Percentiles rank a stretch among this genome's conserved stretches.
These are phyloP conservation scores for Crotalus viridis DNA, from an alignment of 2,113 vertebrate genomes.

Conservation along the genomic window DNA sequence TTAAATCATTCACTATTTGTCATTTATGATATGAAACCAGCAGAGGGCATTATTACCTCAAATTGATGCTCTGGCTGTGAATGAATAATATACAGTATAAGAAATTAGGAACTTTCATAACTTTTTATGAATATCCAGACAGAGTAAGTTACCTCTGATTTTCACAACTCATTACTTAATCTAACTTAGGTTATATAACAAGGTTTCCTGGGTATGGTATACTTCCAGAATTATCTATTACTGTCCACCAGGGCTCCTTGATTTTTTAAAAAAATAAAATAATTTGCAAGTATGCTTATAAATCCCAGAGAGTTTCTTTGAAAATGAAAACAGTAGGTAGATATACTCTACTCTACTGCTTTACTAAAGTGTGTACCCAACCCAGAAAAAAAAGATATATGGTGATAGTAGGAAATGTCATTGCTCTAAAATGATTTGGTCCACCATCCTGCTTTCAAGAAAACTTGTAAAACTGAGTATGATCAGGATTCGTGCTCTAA, in stretches of 20 bases:
- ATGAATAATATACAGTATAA: neutral
- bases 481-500: neutral
- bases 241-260: neutral
- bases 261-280: neutral
- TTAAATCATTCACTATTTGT: neutral
- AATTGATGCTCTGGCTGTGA: neutral
- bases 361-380: neutral
- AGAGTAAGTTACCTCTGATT: neutral
- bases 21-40: constrained; percentile 7
- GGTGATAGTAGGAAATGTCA: neutral
- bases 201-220: neutral
- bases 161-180: neutral
- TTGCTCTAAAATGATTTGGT: neutral
- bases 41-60: neutral
- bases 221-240: neutral
- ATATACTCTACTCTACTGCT: neutral
- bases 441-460: neutral
- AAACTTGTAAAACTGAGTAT: neutral
- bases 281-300: neutral
- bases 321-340: neutral
- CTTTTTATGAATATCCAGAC: neutral
- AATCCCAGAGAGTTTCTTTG: neutral
- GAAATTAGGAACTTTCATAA: neutral
- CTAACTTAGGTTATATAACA: neutral
- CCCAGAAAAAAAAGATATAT: neutral